phyloP scores from a whole-genome alignment of 2,888 invertebrate species.

The Formica aserva region DNA sequence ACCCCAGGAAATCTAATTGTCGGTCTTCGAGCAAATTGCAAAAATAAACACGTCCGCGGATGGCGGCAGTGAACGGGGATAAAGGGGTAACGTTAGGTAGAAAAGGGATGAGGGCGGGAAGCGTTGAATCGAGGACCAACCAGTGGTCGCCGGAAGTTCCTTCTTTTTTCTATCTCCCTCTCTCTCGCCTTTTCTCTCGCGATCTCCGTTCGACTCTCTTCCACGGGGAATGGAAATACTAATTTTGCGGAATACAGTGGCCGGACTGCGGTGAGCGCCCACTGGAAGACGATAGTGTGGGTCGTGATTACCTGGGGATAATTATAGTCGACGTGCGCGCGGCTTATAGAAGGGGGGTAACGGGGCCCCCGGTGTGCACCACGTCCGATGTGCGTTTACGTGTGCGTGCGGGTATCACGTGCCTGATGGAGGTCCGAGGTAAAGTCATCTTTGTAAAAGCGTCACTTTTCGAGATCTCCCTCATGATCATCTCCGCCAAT shows the following conservation, averaged over 20 bases:
- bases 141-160: constrained; percentile 65
- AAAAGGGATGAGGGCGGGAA: constrained; percentile 59
- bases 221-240: constrained; percentile 82
- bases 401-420: constrained; percentile 71
- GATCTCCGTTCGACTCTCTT: constrained; percentile 72
- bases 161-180: constrained; percentile 45
- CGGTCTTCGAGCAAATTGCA: constrained; percentile 84
- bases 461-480: constrained; percentile 40
- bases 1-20: constrained; percentile 85
- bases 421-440: constrained; percentile 67
- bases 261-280: constrained; percentile 85
- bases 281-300: constrained; percentile 82
- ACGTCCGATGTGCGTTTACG: constrained; percentile 72
- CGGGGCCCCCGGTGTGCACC: constrained; percentile 46
- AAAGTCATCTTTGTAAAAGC: constrained; percentile 63
- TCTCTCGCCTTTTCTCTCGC: constrained; percentile 31
- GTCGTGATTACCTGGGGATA: constrained; percentile 85
- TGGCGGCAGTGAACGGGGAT: constrained; percentile 67
- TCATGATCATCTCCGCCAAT: not conserved
- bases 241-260: constrained; percentile 86
- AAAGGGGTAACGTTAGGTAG: constrained; percentile 67
- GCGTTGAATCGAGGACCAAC: constrained; percentile 64
- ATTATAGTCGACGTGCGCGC: constrained; percentile 84
- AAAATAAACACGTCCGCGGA: constrained; percentile 83
- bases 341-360: constrained; percentile 72